Evolutionary conservation across 2,888 invertebrate species (phyloP), one percentile per base, ranked within the genome.

Genomic region (Anagyrus pseudococci): DNA sequence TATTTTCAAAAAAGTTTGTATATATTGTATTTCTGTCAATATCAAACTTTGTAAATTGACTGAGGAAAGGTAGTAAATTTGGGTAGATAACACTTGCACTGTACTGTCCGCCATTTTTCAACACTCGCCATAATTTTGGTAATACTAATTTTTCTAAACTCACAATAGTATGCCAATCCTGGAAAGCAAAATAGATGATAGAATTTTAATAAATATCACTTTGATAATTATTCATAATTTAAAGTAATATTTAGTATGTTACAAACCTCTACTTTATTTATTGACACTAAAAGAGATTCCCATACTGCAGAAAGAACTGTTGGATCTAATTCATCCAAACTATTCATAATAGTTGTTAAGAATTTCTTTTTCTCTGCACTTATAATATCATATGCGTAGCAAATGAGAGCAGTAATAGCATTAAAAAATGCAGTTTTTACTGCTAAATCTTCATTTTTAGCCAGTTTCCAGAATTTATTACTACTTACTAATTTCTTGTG

Each of bases 11-110:
- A 75, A 93, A 89, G 50, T 84, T 83, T 10, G 79, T 77, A 70
- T 88, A 89, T 71, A 92, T 88, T 6, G 62, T 62, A 19, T 83
- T 81, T 26, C 81, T 80, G 23, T 83, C 81, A 50, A 84, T 78
- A 57, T 84, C 71, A 23, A 85, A 82, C 19, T 81, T 79, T 6
- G 90, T 89, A 70, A 93, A 82, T 71, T 87, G 85, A 3, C 91
- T 90, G 50, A 96, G 76, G 65, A 96, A 83, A 10, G 93, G 93
- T 58, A 94, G 81, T 59, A 96, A 79, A 78, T 90, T 88, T 20
- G 90, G 90, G 64, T 88, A 89, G 70, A 94, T 85, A 7, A 87
- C 84, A 55, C 84, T 82, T 8, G 93, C 92, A 79, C 89, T 91
- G 25, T 92, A 92, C 82, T 90, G 87, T 0, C 92, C 94, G 53